These are phyloP conservation scores for Cariama cristata DNA, from an alignment of 2,113 vertebrate species.

Conservation along the genomic window DNA sequence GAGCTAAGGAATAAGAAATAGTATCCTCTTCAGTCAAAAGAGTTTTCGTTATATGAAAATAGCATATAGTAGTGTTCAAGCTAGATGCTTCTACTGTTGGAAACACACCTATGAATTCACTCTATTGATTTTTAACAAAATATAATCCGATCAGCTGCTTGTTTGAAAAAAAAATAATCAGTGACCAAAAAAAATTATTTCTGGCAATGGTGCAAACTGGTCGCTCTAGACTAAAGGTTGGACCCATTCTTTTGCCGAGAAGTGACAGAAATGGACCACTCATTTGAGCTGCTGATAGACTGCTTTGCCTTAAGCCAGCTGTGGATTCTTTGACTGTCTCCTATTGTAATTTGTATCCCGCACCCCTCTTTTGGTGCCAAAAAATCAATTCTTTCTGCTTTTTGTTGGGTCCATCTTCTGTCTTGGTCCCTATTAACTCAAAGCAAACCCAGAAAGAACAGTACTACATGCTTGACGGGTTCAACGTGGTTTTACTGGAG, in stretches of 20 bases:
- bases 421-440: neutral
- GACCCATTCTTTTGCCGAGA: neutral
- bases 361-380: neutral
- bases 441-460: neutral
- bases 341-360: neutral
- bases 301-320: neutral
- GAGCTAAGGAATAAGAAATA: neutral
- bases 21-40: neutral
- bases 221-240: neutral
- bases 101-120: neutral
- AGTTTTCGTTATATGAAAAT: neutral
- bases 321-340: neutral
- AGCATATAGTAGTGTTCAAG: neutral
- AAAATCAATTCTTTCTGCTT: neutral
- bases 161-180: neutral
- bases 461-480: neutral
- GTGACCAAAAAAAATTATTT: neutral
- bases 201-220: neutral
- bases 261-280: neutral
- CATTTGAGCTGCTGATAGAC: neutral
- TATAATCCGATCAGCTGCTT: neutral
- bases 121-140: neutral
- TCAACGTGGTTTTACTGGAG: slow-evolving; percentile 16
- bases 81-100: neutral
- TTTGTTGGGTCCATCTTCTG: neutral